Evolutionary conservation across 2,888 invertebrate species (phyloP), one percentile per base, ranked within the genome.

Genomic region (Euclidia mi): DNA sequence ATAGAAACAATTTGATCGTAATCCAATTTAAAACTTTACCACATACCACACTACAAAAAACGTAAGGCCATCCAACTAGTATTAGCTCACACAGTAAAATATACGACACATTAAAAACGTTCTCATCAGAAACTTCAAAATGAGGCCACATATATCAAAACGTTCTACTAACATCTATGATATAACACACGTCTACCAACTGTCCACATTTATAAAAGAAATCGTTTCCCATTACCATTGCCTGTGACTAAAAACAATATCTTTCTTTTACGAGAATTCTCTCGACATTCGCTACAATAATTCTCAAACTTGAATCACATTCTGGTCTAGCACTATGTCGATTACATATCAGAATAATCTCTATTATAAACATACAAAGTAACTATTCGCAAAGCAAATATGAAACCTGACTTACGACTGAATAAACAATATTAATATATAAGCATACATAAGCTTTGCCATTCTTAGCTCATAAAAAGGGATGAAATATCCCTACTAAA

Each of bases 381-480:
- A 59, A 66, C 65, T 62, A 59, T 60, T 64, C 57, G 59, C 58
- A 38, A 49, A 70, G 65, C 75, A 72, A 66, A 67, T 53, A 67
- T 70, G 60, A 71, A 69, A 62, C 74, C 71, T 68, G 62, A 73
- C 78, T 81, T 79, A 78, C 72, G 81, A 79, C 82, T 81, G 78
- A 73, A 87, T 88, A 89, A 90, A 90, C 88, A 88, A 84, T 88
- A 87, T 85, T 89, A 89, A 91, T 91, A 90, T 91, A 90, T 85
- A 85, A 73, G 71, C 87, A 86, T 88, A 90, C 88, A 86, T 86
- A 92, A 92, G 85, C 90, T 81, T 75, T 81, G 80, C 87, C 87
- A 90, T 92, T 92, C 85, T 88, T 90, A 90, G 88, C 87, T 89
- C 92, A 88, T 93, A 92, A 92, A 92, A 92, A 90, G 84, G 83